Evolutionary conservation across 2,888 invertebrate genomes (phyloP).

Genomic region (Diaphora mendica): DNA sequence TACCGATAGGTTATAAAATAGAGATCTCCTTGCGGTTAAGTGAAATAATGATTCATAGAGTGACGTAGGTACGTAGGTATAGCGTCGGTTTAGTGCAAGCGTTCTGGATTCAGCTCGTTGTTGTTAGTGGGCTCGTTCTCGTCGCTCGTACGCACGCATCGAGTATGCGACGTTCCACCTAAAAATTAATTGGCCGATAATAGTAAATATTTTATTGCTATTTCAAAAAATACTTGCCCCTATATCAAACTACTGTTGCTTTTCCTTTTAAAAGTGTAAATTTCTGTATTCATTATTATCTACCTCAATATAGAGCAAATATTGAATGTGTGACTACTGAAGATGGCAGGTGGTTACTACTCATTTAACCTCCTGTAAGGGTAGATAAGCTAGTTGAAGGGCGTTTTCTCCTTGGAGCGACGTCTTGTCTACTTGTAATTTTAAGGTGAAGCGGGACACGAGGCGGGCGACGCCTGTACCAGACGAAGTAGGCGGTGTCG

Average conservation of each 20-base stretch:
- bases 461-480: slow-evolving; percentile 84
- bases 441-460: slow-evolving; percentile 82
- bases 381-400: slow-evolving; percentile 64
- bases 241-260: not conserved
- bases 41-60: slow-evolving; percentile 53
- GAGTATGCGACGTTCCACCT: slow-evolving; percentile 48
- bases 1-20: not conserved
- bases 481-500: slow-evolving; percentile 85
- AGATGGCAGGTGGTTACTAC: slow-evolving; percentile 12
- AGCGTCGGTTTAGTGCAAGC: slow-evolving; percentile 56
- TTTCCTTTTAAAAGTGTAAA: not conserved
- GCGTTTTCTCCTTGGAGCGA: slow-evolving; percentile 70
- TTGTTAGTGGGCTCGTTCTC: slow-evolving; percentile 62
- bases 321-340: slow-evolving; percentile 1
- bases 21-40: slow-evolving; percentile 24
- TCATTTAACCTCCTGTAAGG: slow-evolving; percentile 37
- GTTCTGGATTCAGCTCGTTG: slow-evolving; percentile 56
- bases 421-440: slow-evolving; percentile 68
- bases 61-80: slow-evolving; percentile 52
- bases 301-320: not conserved
- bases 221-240: not conserved
- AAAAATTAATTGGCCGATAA: slow-evolving; percentile 17
- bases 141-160: slow-evolving; percentile 62
- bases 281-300: not conserved
- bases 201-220: slow-evolving; percentile 18